A percentile compares a stretch with the other conserved stretches of the same genome.
These are phyloP conservation scores for Lucilia sericata DNA, from an alignment of 1,140 invertebrate genomes.

Conservation along the genomic window DNA sequence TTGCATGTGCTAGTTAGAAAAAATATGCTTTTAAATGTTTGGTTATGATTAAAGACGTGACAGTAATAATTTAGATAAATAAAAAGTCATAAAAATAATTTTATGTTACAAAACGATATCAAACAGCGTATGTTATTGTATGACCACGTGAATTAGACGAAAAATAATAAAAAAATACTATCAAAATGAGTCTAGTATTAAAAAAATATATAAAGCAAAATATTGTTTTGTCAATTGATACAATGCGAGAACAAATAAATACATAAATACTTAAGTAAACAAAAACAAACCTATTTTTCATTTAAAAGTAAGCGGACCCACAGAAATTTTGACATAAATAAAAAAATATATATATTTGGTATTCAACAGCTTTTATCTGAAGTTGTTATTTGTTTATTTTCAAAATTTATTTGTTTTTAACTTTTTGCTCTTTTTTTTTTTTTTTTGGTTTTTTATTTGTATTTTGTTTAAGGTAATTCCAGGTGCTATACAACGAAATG, in stretches of 20 bases:
- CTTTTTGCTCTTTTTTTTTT: neutral
- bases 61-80: neutral
- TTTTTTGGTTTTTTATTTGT: neutral
- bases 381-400: conserved; percentile 26
- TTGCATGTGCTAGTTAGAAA: no score
- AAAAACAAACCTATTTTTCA: neutral
- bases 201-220: neutral
- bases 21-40: no score
- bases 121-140: neutral
- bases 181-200: neutral
- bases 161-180: neutral
- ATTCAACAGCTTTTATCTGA: conserved; percentile 7
- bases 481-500: conserved; percentile 1
- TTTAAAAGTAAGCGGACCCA: neutral
- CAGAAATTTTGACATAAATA: neutral
- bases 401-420: neutral
- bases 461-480: conserved; percentile 8
- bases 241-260: neutral
- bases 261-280: neutral
- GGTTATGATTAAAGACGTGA: neutral
- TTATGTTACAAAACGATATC: neutral
- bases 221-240: neutral
- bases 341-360: neutral
- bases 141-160: neutral
- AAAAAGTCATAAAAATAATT: neutral